Evolutionary conservation across 2,888 invertebrate species (phyloP).

Genomic region (Drosophila paramelanica): DNA sequence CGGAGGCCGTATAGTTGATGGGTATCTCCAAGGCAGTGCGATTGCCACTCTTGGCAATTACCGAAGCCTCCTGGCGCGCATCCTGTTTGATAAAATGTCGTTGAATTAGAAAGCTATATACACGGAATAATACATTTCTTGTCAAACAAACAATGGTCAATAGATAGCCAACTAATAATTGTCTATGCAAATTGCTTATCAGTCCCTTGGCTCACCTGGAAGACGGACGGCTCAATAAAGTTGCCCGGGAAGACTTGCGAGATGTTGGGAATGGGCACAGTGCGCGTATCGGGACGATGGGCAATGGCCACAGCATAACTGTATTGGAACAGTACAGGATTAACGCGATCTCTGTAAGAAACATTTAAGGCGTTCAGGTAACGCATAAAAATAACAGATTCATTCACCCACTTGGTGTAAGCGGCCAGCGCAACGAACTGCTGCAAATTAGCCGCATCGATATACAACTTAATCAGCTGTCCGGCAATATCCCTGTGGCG

Average conservation of each 20-base stretch:
- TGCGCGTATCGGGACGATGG: slow-evolving; percentile 86
- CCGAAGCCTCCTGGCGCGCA: slow-evolving; percentile 89
- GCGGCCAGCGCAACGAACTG: slow-evolving; percentile 89
- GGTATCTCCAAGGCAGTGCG: slow-evolving; percentile 89
- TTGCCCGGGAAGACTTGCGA: slow-evolving; percentile 93
- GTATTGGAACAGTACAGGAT: slow-evolving; percentile 93
- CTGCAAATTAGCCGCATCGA: slow-evolving; percentile 87
- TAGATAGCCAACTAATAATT: too few relatives aligned
- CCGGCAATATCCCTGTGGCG: slow-evolving; percentile 90
- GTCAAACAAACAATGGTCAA: too few relatives aligned
- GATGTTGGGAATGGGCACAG: slow-evolving; percentile 90
- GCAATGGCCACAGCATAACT: slow-evolving; percentile 90
- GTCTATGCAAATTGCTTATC: neutral
- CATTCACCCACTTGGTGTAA: slow-evolving; percentile 85
- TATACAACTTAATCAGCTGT: slow-evolving; percentile 89
- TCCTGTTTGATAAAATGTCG: slow-evolving; percentile 63
- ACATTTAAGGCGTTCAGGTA: too few relatives aligned
- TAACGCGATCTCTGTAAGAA: slow-evolving; percentile 88
- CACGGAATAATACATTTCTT: too few relatives aligned
- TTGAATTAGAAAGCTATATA: too few relatives aligned
- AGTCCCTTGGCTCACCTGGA: slow-evolving; percentile 83
- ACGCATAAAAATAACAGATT: neutral
- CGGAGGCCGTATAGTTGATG: slow-evolving; percentile 90
- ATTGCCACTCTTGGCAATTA: slow-evolving; percentile 86
- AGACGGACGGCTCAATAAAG: slow-evolving; percentile 91